Evolutionary conservation across 2,113 vertebrate genomes (phyloP).

Genomic region (Lagopus leucura): DNA sequence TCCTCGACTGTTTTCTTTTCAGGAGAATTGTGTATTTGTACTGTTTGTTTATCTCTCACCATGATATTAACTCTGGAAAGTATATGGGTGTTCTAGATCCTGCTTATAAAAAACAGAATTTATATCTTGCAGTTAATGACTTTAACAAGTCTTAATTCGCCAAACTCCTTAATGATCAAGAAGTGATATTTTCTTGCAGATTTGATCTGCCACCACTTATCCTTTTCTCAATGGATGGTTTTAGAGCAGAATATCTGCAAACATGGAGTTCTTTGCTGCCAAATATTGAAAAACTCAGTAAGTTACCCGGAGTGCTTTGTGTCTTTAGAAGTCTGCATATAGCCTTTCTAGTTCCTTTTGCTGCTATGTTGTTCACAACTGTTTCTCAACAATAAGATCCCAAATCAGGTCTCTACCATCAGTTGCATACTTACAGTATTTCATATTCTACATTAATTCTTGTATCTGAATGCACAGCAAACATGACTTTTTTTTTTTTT

Average conservation of each 20-base stretch:
- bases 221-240: constrained; percentile 94
- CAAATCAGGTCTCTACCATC: neutral
- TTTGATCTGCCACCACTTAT: constrained; percentile 90
- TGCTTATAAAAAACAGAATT: neutral
- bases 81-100: neutral
- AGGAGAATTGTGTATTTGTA: neutral
- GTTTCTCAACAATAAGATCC: neutral
- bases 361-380: neutral
- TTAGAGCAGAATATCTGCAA: constrained; percentile 88
- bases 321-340: neutral
- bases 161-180: neutral
- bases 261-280: constrained; percentile 82
- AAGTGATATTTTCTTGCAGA: constrained; percentile 68
- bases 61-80: neutral
- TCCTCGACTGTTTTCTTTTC: neutral
- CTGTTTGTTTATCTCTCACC: neutral
- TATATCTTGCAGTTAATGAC: neutral
- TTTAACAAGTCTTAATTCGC: neutral
- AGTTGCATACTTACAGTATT: neutral
- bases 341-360: neutral
- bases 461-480: neutral
- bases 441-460: neutral
- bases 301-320: constrained; percentile 61
- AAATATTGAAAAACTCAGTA: constrained; percentile 89
- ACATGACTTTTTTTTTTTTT: neutral